A percentile compares a stretch with the other conserved stretches of the same genome.
These are phyloP conservation scores for Siniperca undulata DNA, from an alignment of 2,797 vertebrate species.

Conservation along the genomic window DNA sequence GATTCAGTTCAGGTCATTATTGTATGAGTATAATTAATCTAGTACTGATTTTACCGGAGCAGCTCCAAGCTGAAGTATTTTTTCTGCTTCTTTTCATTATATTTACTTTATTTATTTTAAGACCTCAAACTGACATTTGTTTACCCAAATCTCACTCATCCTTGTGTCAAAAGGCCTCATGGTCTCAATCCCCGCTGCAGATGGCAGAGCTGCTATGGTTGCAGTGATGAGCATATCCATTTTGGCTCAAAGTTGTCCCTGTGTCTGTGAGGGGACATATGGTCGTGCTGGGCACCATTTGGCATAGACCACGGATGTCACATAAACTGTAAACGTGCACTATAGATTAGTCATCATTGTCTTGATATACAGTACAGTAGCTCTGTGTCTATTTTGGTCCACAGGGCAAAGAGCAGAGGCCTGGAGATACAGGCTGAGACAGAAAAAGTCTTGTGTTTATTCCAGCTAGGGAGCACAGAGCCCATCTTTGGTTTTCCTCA, in stretches of 20 bases:
- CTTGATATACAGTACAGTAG: constrained; percentile 69
- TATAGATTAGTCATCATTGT: constrained; percentile 72
- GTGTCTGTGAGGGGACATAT: constrained; percentile 84
- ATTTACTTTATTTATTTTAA: too few species aligned
- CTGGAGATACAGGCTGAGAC: constrained; percentile 60
- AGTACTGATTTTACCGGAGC: not conserved
- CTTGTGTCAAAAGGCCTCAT: constrained; percentile 59
- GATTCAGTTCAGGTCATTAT: not conserved
- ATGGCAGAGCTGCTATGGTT: constrained; percentile 83
- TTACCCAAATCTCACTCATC: constrained; percentile 64
- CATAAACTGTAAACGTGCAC: constrained; percentile 77
- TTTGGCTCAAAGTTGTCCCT: constrained; percentile 76
- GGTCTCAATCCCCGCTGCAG: constrained; percentile 76
- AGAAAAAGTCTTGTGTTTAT: constrained; percentile 48
- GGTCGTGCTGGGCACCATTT: constrained; percentile 85
- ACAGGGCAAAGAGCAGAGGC: constrained; percentile 52
- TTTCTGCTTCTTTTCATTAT: not conserved
- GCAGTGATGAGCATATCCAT: constrained; percentile 79
- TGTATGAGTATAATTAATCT: not conserved
- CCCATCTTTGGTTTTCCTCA: constrained; percentile 40
- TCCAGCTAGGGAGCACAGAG: constrained; percentile 33
- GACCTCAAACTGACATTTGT: constrained; percentile 52
- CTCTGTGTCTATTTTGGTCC: constrained; percentile 70
- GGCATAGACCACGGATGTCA: constrained; percentile 77
- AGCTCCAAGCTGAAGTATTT: not conserved